phyloP scores from a whole-genome alignment of 64 coral and sea anemone species.

The Cladopsammia gracilis region DNA sequence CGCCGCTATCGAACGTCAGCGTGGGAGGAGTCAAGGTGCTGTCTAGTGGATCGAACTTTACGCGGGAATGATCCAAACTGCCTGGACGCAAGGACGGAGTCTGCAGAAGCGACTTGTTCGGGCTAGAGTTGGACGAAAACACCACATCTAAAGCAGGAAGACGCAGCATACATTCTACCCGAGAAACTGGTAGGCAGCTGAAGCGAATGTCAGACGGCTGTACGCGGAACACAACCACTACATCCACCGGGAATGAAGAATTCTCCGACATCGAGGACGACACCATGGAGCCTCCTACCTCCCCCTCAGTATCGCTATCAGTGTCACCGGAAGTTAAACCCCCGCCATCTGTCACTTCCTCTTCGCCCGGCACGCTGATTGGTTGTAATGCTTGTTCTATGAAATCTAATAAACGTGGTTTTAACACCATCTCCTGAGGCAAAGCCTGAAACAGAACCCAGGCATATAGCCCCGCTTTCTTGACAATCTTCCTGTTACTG shows the following conservation, averaged over 20 bases:
- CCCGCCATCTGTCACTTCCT: slow-evolving; percentile 76
- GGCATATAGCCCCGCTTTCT: slow-evolving; percentile 87
- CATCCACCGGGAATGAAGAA: slow-evolving; percentile 96
- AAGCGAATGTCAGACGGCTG: slow-evolving; percentile 97
- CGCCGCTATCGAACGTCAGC: slow-evolving; percentile 86
- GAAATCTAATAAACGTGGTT: slow-evolving; percentile 91
- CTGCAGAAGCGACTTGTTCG: slow-evolving; percentile 78
- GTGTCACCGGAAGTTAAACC: slow-evolving; percentile 74
- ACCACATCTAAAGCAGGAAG: slow-evolving; percentile 93
- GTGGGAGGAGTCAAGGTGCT: slow-evolving; percentile 16
- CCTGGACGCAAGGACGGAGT: slow-evolving; percentile 14
- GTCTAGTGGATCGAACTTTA: slow-evolving; percentile 13
- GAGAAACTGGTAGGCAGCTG: slow-evolving; percentile 92
- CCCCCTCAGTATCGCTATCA: slow-evolving; percentile 67
- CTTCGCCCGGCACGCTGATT: slow-evolving; percentile 75
- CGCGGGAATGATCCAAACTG: slow-evolving; percentile 30
- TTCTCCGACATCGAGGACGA: slow-evolving; percentile 98
- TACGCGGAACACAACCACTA: slow-evolving; percentile 92
- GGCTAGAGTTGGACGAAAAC: slow-evolving; percentile 96
- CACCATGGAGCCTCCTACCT: slow-evolving; percentile 80
- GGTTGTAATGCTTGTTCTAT: slow-evolving; percentile 90
- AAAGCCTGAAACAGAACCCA: slow-evolving; percentile 92
- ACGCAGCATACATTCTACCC: slow-evolving; percentile 96
- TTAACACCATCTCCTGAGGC: slow-evolving; percentile 96
- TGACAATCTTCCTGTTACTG: slow-evolving; percentile 71